Base-by-base conservation (phyloP, 1,140 invertebrate genomes). In the Hesperophylax magnus region DNA sequence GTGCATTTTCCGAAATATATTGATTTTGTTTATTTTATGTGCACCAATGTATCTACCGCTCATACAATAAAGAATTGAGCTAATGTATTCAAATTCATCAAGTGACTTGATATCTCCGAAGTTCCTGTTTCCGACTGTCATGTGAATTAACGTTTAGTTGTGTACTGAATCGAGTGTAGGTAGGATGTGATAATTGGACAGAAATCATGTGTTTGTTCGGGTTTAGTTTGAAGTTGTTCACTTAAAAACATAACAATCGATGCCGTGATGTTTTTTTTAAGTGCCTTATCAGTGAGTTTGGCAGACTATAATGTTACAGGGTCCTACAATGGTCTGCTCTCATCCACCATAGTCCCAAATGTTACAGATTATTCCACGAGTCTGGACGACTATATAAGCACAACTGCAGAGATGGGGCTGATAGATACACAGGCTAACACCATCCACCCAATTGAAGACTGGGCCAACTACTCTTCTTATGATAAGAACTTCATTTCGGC, bases 401-500 rank as follows among this genome's bases (percentile, higher is more conserved):
- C 81, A 7, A 72, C 76, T 15, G 17, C 79, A 47, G 81, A 82
- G 5, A 82, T 82, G 82, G 82, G 82, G 56, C 60, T 81, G 20
- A 74, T 69, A 20, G 79, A 80, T 24, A 76, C 82, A 4, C 76
- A 72, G 18, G 56, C 79, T 22, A 75, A 79, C 34, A n/a, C 82
- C 18, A 61, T 76, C 9, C 71, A 54, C 9, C 79, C 82, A 1
- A 31, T 78, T 20, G 78, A 78, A n/a, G 81, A 82, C 58, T 78
- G 79, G 79, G 58, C 79, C 7, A 81, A 83, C 76, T 83, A 78
- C 54, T 76, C 79, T 2, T 52, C 56, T 3, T 80, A 78, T 53
- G 82, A 82, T 53, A 82, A 77, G 67, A 82, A 77, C 75, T 80
- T 82, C 58, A 82, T 82, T 71, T 82, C 82, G 14, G 58, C 82